Evolutionary conservation across 2,888 invertebrate species (phyloP).

Genomic region (Tortrix viridana): DNA sequence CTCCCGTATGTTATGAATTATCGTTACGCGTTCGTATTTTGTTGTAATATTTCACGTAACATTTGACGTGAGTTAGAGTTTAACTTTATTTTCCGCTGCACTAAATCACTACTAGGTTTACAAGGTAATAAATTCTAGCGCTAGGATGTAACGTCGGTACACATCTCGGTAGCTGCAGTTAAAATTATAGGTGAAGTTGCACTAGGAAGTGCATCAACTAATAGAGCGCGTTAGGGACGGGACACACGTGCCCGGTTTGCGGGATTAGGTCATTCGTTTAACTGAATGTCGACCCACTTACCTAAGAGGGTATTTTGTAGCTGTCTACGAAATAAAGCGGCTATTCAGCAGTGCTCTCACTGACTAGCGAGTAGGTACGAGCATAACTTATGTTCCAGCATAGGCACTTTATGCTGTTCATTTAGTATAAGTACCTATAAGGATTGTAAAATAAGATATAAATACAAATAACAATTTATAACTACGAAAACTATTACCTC

Average conservation of each 20-base stretch:
- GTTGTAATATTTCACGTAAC: constrained; percentile 21
- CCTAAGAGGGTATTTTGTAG: constrained; percentile 22
- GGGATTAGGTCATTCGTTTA: constrained; percentile 31
- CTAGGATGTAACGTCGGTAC: constrained; percentile 13
- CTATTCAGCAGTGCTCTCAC: not conserved
- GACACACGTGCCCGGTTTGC: constrained; percentile 26
- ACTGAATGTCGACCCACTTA: constrained; percentile 24
- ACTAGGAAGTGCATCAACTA: constrained; percentile 33
- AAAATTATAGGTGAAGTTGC: constrained; percentile 22
- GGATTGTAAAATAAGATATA: no score
- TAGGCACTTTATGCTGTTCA: not conserved
- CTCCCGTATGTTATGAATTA: no score
- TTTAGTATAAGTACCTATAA: not conserved
- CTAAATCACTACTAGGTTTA: constrained; percentile 32
- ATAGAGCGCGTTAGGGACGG: constrained; percentile 12
- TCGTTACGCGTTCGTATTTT: not conserved
- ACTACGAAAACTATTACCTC: no score
- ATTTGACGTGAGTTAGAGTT: constrained; percentile 26
- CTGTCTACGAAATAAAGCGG: constrained; percentile 14
- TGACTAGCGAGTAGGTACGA: not conserved
- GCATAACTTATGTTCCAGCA: not conserved
- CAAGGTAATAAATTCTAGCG: constrained; percentile 24
- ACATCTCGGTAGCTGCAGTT: constrained; percentile 29
- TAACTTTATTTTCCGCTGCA: constrained; percentile 25
- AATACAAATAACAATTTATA: no score